Evolutionary conservation across 2,797 vertebrate genomes (phyloP), one percentile per base, ranked within the genome.

Genomic region (Trachops cirrhosus): DNA sequence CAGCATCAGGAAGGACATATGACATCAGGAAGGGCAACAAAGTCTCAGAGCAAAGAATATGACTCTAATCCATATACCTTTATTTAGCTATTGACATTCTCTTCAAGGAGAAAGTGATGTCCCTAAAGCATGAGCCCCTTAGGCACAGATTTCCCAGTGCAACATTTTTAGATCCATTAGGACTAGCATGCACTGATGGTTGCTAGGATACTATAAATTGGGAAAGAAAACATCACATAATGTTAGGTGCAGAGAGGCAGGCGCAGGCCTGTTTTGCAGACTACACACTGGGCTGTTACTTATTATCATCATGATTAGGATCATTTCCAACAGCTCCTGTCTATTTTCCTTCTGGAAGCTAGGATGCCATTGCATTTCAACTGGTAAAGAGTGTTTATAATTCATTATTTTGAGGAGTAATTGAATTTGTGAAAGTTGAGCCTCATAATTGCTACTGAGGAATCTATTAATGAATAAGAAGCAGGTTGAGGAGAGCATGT

Each of bases 121-220:
- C 95, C 96, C 94, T 94, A 73, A 91, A 98, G 90, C 89, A 97
- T 95, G 96, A 97, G 79, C 89, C 73, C 94, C 96, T 98, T 98
- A 98, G 92, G 96, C 93, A 98, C 68, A 98, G 93, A 98, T 98
- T 98, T 98, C 97, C 96, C 94, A 98, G 96, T 86, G 87, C 94
- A 97, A 98, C 96, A 98, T 97, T 98, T 98, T 98, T 97, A 96
- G 95, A 98, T 97, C 95, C 95, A 98, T 98, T 98, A 98, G 84
- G 91, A 97, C 96, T 98, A 98, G 98, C 83, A 94, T 94, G 84
- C 96, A 97, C 94, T 10, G 91, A 95, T 88, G 87, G 98, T 98
- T 99, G 98, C 98, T 98, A 98, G 97, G 98, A 98, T 98, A 98
- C 98, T 93, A 79, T 62, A 96, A 98, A 98, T 98, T 93, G 88